phyloP scores from a whole-genome alignment of 2,797 vertebrate species.

The Caiman crocodilus region DNA sequence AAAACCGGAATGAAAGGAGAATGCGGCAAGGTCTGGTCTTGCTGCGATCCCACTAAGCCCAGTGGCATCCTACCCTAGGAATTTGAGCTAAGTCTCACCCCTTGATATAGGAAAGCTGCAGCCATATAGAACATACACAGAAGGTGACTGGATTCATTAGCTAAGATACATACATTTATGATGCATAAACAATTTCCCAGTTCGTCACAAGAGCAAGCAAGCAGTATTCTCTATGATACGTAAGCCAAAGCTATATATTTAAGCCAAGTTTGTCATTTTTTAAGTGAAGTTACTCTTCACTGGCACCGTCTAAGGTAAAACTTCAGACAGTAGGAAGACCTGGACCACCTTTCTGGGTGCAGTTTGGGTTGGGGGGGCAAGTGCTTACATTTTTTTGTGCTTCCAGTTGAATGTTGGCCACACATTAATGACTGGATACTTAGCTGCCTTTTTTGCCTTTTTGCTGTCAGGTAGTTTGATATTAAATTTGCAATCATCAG shows the following conservation, averaged over 20 bases:
- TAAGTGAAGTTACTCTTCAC: rapidly evolving
- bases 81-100: background rate
- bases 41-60: background rate
- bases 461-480: background rate
- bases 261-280: background rate
- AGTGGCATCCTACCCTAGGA: background rate
- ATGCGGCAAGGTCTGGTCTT: background rate
- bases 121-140: background rate
- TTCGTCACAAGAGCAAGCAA: rapidly evolving
- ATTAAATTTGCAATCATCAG: background rate
- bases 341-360: background rate
- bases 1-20: background rate
- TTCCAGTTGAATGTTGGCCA: rapidly evolving
- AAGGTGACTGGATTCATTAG: background rate
- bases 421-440: rapidly evolving
- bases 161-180: background rate
- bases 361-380: background rate
- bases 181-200: background rate
- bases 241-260: rapidly evolving
- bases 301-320: background rate
- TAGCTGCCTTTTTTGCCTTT: background rate
- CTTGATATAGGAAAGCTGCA: background rate
- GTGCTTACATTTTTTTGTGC: rapidly evolving
- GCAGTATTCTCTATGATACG: rapidly evolving
- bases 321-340: background rate